Evolutionary conservation across 2,797 vertebrate genomes (phyloP), one percentile per base, ranked within the genome.

Genomic region (Odontamblyopus lacepedii): DNA sequence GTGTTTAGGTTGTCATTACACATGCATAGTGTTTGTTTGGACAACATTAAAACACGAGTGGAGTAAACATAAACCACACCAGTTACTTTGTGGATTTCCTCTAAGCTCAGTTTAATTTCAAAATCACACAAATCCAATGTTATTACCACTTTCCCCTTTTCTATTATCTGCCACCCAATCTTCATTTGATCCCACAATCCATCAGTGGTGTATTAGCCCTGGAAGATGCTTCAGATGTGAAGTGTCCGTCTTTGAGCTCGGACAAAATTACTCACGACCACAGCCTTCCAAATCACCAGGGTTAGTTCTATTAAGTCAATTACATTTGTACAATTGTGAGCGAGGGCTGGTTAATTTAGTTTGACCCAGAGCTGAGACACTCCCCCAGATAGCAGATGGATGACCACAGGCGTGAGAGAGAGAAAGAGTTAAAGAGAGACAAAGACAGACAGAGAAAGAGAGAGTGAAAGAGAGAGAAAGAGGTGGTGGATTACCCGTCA

Each of bases 401-500:
- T 85, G 90, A 89, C 89, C 89, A 87, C 85, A 83, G 87, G 88
- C 83, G 64, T 85, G 87, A 73, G 88, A 94, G 93, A 93, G 93
- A 94, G 91, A 88, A 77, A 87, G 82, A 93, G 92, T 92, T 90
- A 92, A 85, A 85, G 87, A 72, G 88, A 94, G 93, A 93, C 7
- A 38, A 9, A 93, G 93, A 93, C 92, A 93, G 91, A 92, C 85
- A 85, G 87, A 73, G 8, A 38, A 8, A 38, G 76, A 87, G 83
- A 68, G 83, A 78, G 90, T 93, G 93, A 93, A 92, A 93, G 91
- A 92, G 85, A 86, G 87, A 73, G 88, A 94, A 93, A 93, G 93
- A 94, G 91, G 89, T 83, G 79, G 90, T 77, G 88, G 87, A 93
- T 95, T 92, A 95, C 93, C 95, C 93, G 95, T 94, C 93, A 94